Conservation (phyloP, 2,797 vertebrate genomes). For the Delichon dasypus region DNA sequence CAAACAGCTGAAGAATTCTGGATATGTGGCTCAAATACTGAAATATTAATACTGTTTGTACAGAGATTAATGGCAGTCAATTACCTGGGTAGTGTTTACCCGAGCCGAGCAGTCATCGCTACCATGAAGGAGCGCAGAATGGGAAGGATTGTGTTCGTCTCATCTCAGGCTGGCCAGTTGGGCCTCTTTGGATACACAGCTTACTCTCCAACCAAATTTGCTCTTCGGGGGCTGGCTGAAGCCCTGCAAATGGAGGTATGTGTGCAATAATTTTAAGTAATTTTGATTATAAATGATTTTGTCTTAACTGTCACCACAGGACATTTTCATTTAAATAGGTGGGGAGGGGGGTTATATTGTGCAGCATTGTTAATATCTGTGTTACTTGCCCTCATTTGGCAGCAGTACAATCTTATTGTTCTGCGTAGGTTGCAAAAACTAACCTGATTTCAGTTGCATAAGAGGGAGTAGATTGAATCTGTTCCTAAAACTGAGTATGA, state of each 20-base stretch:
- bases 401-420: not conserved
- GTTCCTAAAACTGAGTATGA: not conserved
- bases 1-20: not conserved
- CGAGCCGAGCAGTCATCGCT: slow-evolving; percentile 89
- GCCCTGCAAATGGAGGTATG: slow-evolving; percentile 97
- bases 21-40: not conserved
- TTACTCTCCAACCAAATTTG: slow-evolving; percentile 96
- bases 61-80: slow-evolving; percentile 96
- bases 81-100: slow-evolving; percentile 97
- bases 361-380: not conserved
- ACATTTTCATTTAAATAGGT: not conserved
- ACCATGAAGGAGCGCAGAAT: slow-evolving; percentile 97
- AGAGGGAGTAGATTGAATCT: not conserved
- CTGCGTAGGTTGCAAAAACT: not conserved
- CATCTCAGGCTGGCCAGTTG: slow-evolving; percentile 94
- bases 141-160: slow-evolving; percentile 95
- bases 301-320: not conserved
- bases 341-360: not conserved
- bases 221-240: slow-evolving; percentile 92
- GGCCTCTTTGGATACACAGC: slow-evolving; percentile 94
- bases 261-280: not conserved
- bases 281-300: not conserved
- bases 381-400: not conserved
- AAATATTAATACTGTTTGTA: not conserved
- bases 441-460: not conserved